Conservation (phyloP, 2,797 vertebrate species). For the Anabacerthia variegaticeps region DNA sequence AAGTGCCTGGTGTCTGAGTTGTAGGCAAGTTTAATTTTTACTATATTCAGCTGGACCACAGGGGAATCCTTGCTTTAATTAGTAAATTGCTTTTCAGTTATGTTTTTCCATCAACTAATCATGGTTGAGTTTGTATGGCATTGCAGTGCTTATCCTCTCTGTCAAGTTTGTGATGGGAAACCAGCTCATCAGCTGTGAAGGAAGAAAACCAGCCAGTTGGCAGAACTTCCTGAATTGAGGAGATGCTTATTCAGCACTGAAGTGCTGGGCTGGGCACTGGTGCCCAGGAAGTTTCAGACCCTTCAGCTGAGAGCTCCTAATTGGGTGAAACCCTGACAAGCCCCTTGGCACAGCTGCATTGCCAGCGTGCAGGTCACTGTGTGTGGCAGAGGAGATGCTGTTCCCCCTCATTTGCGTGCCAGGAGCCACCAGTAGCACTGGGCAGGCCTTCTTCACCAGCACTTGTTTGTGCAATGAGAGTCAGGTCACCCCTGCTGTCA, state of each 20-base stretch:
- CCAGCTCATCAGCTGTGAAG: neutral
- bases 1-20: neutral
- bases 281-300: neutral
- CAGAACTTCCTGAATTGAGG: neutral
- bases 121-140: neutral
- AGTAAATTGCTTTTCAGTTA: constrained; percentile 7
- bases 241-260: neutral
- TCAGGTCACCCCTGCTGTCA: neutral
- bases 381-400: neutral
- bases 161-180: neutral
- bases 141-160: neutral
- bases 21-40: neutral
- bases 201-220: neutral
- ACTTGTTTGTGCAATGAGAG: neutral
- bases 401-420: neutral
- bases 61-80: constrained; percentile 29
- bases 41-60: neutral
- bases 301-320: neutral
- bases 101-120: neutral
- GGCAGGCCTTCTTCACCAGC: neutral
- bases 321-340: neutral
- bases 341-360: neutral
- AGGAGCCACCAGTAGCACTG: neutral
- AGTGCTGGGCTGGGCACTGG: neutral
- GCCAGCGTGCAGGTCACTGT: rapidly evolving